Conservation (phyloP, 2,113 vertebrate species). For the Neodon shergylaensis region DNA sequence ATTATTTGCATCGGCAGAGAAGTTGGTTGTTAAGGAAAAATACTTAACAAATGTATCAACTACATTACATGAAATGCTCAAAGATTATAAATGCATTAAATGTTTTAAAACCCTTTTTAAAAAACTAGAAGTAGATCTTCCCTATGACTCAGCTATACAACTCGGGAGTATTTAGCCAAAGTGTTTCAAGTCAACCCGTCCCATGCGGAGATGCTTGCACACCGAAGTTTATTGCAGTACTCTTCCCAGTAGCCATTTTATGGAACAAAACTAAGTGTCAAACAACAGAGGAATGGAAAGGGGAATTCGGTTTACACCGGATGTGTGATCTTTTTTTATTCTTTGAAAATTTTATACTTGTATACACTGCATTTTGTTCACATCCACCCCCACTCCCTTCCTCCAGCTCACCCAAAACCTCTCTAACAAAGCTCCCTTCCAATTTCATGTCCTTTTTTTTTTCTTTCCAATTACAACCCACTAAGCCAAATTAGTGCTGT, state of each 20-base stretch:
- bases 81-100: neutral
- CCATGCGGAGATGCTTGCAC: neutral
- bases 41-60: neutral
- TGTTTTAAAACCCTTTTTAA: neutral
- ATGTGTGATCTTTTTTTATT: too few relatives aligned
- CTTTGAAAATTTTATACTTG: too few relatives aligned
- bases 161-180: neutral
- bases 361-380: too few relatives aligned
- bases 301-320: too few relatives aligned
- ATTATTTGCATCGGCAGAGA: too few relatives aligned
- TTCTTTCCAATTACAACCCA: too few relatives aligned
- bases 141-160: neutral
- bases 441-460: too few relatives aligned
- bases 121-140: neutral
- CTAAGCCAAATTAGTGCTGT: too few relatives aligned
- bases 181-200: neutral
- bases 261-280: neutral
- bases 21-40: neutral
- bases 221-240: neutral
- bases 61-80: neutral
- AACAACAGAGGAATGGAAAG: neutral
- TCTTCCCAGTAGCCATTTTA: neutral
- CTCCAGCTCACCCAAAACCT: too few relatives aligned
- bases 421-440: too few relatives aligned
- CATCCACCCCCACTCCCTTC: too few relatives aligned